Evolutionary conservation across 2,888 invertebrate genomes (phyloP), one percentile per base, ranked within the genome.

Genomic region (Drosophila rellima): DNA sequence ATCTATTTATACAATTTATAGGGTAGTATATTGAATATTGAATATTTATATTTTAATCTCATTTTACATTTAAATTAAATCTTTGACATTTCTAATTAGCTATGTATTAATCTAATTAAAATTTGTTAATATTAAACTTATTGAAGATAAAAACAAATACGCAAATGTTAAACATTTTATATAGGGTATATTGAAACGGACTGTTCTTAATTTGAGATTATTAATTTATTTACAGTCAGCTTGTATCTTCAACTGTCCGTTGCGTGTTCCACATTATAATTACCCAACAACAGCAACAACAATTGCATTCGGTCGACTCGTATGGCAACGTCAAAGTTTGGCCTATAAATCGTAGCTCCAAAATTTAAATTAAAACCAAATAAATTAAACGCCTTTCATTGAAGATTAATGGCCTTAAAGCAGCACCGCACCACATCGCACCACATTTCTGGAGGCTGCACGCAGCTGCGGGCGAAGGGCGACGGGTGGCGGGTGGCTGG

Each of bases 361-460:
- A 88, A 89, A 86, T 86, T 86, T 80, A 89, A 89, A 86, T 89
- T 89, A 82, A 89, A 86, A 88, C 78, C 85, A 85, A 89, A 86
- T 86, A 89, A 89, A 86, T 86, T 89, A 88, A 89, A 89, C 89
- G 89, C 88, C 88, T 89, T 88, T 85, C 88, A 78, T 89, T 85
- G 82, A 88, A 89, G 86, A 86, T 86, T 86, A 89, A 86, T 86
- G 86, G 86, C 83, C 83, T 88, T 67, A 76, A 89, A 85, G 82
- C 83, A 69, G 78, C 29, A 11, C 11, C 17, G 15, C 42, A 50
- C 31, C 48, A n/a, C 29, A 29, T 13, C 15, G 42, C 35, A 31
- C 62, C 63, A 52, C 65, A 60, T 40, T 60, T 60, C 68, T 61
- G 50, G 29, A 63, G 52, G 57, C 65, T 66, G 59, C 31, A 23